phyloP scores from a whole-genome alignment of 2,113 vertebrate species.

The Nanorana parkeri region DNA sequence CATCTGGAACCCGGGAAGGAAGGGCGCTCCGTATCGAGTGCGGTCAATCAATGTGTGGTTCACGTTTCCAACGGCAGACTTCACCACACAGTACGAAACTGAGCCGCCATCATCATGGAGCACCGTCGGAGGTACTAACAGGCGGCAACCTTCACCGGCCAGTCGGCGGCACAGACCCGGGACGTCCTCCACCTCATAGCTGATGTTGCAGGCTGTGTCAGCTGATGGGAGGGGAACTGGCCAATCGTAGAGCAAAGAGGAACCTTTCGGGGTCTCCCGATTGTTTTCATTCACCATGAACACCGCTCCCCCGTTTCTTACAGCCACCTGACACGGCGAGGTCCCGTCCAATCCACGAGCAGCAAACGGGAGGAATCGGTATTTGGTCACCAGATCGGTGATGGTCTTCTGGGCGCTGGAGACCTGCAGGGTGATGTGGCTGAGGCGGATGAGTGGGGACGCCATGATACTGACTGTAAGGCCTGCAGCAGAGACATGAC shows the following conservation, averaged over 20 bases:
- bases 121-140: conserved; percentile 79
- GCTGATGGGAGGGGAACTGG: not conserved
- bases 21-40: conserved; percentile 73
- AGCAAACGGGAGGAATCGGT: conserved; percentile 82
- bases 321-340: conserved; percentile 76
- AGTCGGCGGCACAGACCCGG: conserved; percentile 70
- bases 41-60: conserved; percentile 88
- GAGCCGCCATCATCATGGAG: conserved; percentile 73
- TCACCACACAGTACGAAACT: conserved; percentile 80
- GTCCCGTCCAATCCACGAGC: conserved; percentile 68
- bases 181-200: conserved; percentile 86
- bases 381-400: conserved; percentile 75
- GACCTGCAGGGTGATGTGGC: conserved; percentile 87
- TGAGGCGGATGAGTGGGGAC: conserved; percentile 75
- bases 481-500: too few relatives aligned
- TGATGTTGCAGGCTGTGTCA: conserved; percentile 87
- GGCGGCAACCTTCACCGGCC: conserved; percentile 72
- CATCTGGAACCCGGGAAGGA: conserved; percentile 83
- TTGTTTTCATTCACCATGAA: conserved; percentile 83
- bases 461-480: conserved; percentile 74
- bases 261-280: not conserved
- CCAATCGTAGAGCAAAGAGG: not conserved
- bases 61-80: conserved; percentile 83
- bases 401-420: conserved; percentile 73
- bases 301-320: conserved; percentile 76